Evolutionary conservation across 2,113 vertebrate genomes (phyloP), one percentile per base, ranked within the genome.

Genomic region (Tachuris rubrigastra): DNA sequence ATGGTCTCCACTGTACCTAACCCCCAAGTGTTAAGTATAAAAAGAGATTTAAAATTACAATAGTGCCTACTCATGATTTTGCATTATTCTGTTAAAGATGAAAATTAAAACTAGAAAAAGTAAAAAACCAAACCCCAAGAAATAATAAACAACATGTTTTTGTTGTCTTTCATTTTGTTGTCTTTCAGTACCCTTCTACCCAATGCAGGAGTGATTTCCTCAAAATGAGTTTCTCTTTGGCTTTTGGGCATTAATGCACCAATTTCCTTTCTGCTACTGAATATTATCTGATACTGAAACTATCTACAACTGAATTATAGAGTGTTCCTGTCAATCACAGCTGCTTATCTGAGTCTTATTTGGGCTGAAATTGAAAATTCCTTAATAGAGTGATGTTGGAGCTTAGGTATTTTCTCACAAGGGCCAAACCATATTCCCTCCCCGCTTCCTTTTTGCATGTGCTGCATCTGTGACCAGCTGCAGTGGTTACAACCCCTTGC

Each of bases 321-420:
- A 63, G 59, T 67, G 44, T 68, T 89, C 33, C 92, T 96, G 96
- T 95, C 95, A 95, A 55, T 98, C 85, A 87, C 5, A 44, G 56
- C 47, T 89, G 46, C 69, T 96, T 95, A 85, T 94, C 71, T 93
- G 83, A 74, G 42, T 88, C 82, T 91, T 69, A 80, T 16, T 91
- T 14, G 91, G 91, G 11, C 60, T 84, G 59, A 95, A 96, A 96
- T 85, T 74, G 79, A 77, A 94, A 96, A 89, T 86, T 87, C 33
- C 59, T 69, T 56, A 87, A 60, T 66, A 89, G 89, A 17, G 25
- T 66, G 74, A 73, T 68, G 44, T 37, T 77, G 17, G n/a, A 67
- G 30, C 39, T 63, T 18, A 19, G 67, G 44, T 69, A 28, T 77
- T 89, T 69, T 89, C 55, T 96, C 52, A 63, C 47, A 76, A 35